Evolutionary conservation across 2,797 vertebrate species (phyloP), one percentile per base, ranked within the genome.

Genomic region (Clarias pachynema): DNA sequence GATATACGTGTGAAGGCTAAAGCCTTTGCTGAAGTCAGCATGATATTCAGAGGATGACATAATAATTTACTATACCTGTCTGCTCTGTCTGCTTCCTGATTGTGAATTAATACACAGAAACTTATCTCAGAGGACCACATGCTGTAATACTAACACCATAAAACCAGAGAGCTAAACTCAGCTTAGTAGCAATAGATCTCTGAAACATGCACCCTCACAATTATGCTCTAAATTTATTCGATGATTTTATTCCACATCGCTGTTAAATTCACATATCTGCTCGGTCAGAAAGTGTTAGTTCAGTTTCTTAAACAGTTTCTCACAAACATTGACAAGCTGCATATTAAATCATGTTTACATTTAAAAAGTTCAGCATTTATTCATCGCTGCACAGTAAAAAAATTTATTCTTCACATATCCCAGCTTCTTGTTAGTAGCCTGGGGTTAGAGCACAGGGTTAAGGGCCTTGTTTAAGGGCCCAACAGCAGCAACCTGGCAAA

Each of bases 21-120:
- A 81, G 26, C 5, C 63, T 81, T 81, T 69, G 79, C 29, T 81
- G 63, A 10, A 44, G 20, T 81, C 44, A 81, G 79, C 79, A 56
- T 65, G 37, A 49, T 79, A 79, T 65, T 79, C 37, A 79, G 37
- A 49, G 34, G n/a, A 49, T 20, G 78, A 3, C 37, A 5, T n/a
- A 26, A 44, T 79, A 16, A 79, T 49, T 26, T 63, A 79, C 16
- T 4, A 8, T 26, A 18, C 59, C 37, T 1, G 24, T 63, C 34
- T 37, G 57, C 57, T 63, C n/a, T 1, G 24, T 63, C 34, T 37
- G 57, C 57, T 63, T 26, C 60, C n/a, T 65, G 78, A 65, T 29
- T n/a, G 34, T n/a, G 22, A 62, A 79, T 49, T 79, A 9, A 44
- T 49, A 49, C 44, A 65, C 37, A 44, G n/a, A 44, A 65, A 65